Evolutionary conservation across 2,797 vertebrate species (phyloP), one percentile per base, ranked within the genome.

Genomic region (Merluccius polli): DNA sequence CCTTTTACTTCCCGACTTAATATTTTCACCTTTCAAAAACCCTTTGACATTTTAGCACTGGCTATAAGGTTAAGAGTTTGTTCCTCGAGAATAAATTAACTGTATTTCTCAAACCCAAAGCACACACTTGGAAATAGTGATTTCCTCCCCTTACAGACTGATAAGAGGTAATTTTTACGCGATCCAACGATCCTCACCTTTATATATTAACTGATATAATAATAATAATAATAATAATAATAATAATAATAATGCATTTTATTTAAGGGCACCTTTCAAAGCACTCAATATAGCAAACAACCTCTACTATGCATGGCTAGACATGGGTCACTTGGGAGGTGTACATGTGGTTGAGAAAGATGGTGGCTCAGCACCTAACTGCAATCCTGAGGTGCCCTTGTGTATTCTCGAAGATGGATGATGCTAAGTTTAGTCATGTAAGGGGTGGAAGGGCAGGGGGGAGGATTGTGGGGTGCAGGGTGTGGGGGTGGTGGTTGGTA

Each of bases 91-190:
- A 65, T 65, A 65, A 65, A 65, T 65, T 65, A 65, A 65, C n/a
- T 11, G 59, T 65, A 65, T 27, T 65, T 27, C 24, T 65, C 59
- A 27, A 27, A 65, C 59, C 10, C 11, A 12, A 24, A 27, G 24
- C 59, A 27, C n/a, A 65, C 24, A 27, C 24, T 65, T 24, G 2
- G 59, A 65, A 27, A 27, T 11, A 11, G 59, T 12, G 4, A 27
- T 27, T 70, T 18, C 18, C 68, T 31, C 29, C 24, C 29, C 29
- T 69, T 31, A 29, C 30, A 69, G 33, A 73, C 78, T 80, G 65
- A 70, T 36, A 16, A 59, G 77, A 76, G 38, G 65, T 75, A n/a
- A n/a, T n/a, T n/a, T n/a, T n/a, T 21, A 77, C 24, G 21, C 16
- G 44, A 48, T 48, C 44, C n/a, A n/a, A n/a, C n/a, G n/a, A n/a